Evolutionary conservation across 2,113 vertebrate species (phyloP).

Genomic region (Chloebia gouldiae): DNA sequence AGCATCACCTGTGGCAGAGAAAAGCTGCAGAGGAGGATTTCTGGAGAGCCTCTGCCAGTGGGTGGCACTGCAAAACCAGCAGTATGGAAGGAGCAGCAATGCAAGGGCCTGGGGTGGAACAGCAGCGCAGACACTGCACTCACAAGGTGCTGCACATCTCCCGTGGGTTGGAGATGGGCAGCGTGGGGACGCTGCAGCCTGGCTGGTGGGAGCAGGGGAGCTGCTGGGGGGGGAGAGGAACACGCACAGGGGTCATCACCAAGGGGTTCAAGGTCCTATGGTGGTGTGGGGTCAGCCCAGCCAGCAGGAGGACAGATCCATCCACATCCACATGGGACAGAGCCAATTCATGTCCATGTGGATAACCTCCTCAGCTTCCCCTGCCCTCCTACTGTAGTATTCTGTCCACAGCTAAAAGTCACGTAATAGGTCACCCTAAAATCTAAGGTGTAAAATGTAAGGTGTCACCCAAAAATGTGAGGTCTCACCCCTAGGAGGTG

Average conservation of each 20-base stretch:
- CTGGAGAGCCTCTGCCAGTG: conserved; percentile 15
- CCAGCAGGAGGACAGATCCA: accelerated
- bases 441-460: neutral
- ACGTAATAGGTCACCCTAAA: neutral
- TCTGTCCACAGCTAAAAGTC: neutral
- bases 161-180: accelerated
- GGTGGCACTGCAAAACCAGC: conserved; percentile 57
- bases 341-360: neutral
- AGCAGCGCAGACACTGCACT: neutral
- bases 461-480: neutral
- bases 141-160: neutral
- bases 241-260: neutral
- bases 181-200: neutral
- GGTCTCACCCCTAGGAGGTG: neutral
- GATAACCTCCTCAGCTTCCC: neutral
- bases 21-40: neutral
- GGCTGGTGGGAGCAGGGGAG: neutral
- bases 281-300: neutral
- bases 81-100: neutral
- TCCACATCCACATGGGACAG: neutral
- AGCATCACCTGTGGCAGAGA: neutral
- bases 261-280: accelerated
- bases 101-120: neutral
- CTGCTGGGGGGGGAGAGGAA: neutral
- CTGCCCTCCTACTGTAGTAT: neutral